A percentile compares a stretch with the other conserved stretches of the same genome.
These are phyloP conservation scores for Ips nitidus DNA, from an alignment of 1,140 invertebrate species.

Conservation along the genomic window DNA sequence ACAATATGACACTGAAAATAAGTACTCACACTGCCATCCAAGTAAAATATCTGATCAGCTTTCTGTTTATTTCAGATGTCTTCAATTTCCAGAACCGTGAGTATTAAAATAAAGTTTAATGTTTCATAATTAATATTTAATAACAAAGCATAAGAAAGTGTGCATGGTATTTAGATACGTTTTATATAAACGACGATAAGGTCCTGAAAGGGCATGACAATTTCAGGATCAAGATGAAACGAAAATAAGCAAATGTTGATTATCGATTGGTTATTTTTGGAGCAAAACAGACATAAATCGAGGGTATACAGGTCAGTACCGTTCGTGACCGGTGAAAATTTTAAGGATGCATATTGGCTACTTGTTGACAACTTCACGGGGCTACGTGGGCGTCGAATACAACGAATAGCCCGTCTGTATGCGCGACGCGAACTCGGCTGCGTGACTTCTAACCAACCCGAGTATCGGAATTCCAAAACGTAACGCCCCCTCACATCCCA, in stretches of 20 bases:
- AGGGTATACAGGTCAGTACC: slow-evolving; percentile 32
- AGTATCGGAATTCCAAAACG: slow-evolving; percentile 24
- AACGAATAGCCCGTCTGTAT: slow-evolving; percentile 43
- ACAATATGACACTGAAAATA: too few relatives aligned
- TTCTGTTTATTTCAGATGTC: slow-evolving; percentile 34
- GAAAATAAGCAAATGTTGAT: neutral
- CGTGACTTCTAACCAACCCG: slow-evolving; percentile 47
- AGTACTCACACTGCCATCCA: too few relatives aligned
- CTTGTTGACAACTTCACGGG: slow-evolving; percentile 49
- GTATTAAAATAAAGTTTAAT: slow-evolving; percentile 16
- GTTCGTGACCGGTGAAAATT: slow-evolving; percentile 24
- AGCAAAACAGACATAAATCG: slow-evolving; percentile 33
- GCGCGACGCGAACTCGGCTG: slow-evolving; percentile 41
- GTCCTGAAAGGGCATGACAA: too few relatives aligned
- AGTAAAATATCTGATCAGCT: too few relatives aligned
- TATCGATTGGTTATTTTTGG: slow-evolving; percentile 25
- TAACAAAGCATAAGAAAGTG: too few relatives aligned
- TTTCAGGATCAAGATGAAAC: too few relatives aligned
- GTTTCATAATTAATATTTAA: too few relatives aligned
- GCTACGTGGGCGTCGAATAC: slow-evolving; percentile 33
- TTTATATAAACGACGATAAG: too few relatives aligned
- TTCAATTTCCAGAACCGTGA: slow-evolving; percentile 29
- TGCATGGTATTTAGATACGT: slow-evolving; percentile 4
- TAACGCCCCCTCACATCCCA: slow-evolving; percentile 40
- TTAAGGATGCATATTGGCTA: slow-evolving; percentile 51